phyloP scores from a whole-genome alignment of 1,140 invertebrate species.

The Himalopsyche phryganea region DNA sequence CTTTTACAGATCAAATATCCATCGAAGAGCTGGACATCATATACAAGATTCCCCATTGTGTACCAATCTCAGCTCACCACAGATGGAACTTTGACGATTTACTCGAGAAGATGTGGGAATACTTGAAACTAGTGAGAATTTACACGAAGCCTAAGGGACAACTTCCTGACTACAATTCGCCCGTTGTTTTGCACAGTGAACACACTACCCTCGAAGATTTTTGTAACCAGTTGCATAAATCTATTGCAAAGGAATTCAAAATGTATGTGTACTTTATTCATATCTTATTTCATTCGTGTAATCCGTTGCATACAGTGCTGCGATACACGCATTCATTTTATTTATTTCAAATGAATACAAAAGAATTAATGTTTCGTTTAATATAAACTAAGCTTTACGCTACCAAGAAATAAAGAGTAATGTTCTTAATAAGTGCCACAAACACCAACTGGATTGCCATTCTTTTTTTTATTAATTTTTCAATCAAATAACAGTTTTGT shows the following conservation, averaged over 20 bases:
- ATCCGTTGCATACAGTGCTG: background rate
- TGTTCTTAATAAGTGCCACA: no score
- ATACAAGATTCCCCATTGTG: constrained; percentile 98
- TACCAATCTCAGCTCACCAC: constrained; percentile 99
- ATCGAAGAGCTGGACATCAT: constrained; percentile 97
- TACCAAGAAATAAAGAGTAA: no score
- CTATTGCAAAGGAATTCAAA: constrained; percentile 98
- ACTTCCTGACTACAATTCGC: constrained; percentile 94
- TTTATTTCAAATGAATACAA: no score
- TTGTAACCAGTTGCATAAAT: constrained; percentile 97
- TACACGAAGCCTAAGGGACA: constrained; percentile 99
- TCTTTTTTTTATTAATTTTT: no score
- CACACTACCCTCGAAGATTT: constrained; percentile 92
- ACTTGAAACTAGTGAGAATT: constrained; percentile 92
- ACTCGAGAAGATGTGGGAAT: constrained; percentile 99
- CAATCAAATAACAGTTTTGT: no score
- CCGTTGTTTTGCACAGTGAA: constrained; percentile 90
- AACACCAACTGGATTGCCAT: no score
- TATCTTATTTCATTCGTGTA: constrained; percentile 15
- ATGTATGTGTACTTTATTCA: constrained; percentile 66
- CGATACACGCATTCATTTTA: background rate
- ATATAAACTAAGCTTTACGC: no score
- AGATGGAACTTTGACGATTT: constrained; percentile 99
- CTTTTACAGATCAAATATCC: constrained; percentile 78
- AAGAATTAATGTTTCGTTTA: no score